Evolutionary conservation across 2,113 vertebrate genomes (phyloP), one percentile per base, ranked within the genome.

Genomic region (Perca fluviatilis): DNA sequence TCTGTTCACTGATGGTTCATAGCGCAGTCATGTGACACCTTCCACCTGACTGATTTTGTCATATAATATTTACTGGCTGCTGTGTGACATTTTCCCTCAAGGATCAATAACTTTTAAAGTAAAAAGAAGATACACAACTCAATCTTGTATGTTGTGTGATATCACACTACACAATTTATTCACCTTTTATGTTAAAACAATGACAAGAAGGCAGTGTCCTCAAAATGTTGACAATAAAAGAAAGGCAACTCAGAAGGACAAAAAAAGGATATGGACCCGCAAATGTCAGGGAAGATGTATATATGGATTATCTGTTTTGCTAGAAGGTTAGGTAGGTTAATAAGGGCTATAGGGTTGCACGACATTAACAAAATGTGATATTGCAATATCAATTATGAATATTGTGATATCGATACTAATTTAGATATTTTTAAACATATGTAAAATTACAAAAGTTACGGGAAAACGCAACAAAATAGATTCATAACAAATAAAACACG

Each of bases 101-200:
- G 27, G 61, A 72, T 78, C 75, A 49, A 80, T 77, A 49, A 74
- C 54, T 64, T 74, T 84, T 6, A 78, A 71, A 63, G 64, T 16
- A 18, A 50, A 36, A 33, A 51, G 47, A 23, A 69, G 46, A 82
- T 57, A 11, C 53, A 63, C 11, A 68, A 64, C 10, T 51, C 21
- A 64, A 47, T 46, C 53, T 36, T 49, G 14, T 46, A 36, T 53
- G 15, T 23, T 56, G 18, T 1, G 33, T 57, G 33, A 18, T 49
- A 11, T 51, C 72, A 53, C 47, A 12, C 27, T 6, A 13, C 33
- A 58, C 9, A 3, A 57, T 72, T 58, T 47, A 30, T 63, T 62
- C 21, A 74, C 8, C 43, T 4, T 62, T 21, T 27, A 23, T 47
- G 11, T 60, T 6, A 49, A 73, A 49, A 70, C 15, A 9, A 21